These are phyloP conservation scores for Bagarius yarrelli DNA, from an alignment of 2,113 vertebrate genomes.

Conservation along the genomic window DNA sequence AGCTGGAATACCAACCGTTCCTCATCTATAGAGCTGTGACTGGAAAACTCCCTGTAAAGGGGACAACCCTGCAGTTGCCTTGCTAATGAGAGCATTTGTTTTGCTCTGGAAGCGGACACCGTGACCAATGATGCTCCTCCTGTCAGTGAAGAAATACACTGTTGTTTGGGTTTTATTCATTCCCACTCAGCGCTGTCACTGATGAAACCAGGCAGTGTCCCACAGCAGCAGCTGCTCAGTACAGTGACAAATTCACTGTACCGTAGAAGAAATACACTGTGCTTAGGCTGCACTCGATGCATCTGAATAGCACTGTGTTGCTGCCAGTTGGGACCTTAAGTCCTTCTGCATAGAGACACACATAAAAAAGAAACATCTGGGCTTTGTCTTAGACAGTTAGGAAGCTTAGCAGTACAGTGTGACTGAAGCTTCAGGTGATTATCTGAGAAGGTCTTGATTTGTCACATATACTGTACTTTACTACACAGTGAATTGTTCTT, in stretches of 20 bases:
- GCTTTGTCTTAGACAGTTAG: neutral
- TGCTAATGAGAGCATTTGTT: slow-evolving; percentile 28
- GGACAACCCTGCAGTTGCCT: slow-evolving; percentile 6
- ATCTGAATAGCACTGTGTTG: neutral
- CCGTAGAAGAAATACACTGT: slow-evolving; percentile 26
- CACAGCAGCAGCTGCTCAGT: slow-evolving; percentile 20
- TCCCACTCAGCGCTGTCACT: slow-evolving; percentile 30
- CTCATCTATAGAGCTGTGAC: neutral
- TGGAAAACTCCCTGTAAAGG: neutral
- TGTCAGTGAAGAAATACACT: neutral
- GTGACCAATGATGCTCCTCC: slow-evolving; percentile 31
- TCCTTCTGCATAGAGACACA: neutral
- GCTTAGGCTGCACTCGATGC: neutral
- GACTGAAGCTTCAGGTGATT: neutral
- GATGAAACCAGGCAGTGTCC: slow-evolving; percentile 32
- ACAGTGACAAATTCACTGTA: slow-evolving; percentile 39
- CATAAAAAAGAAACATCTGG: neutral
- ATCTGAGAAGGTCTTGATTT: neutral
- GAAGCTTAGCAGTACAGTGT: neutral
- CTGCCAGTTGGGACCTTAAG: neutral
- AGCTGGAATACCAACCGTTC: neutral
- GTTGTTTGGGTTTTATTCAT: slow-evolving; percentile 21
- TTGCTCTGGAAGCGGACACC: slow-evolving; percentile 8
- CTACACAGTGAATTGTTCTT: too few relatives aligned
- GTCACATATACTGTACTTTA: too few relatives aligned